Conservation (phyloP, 2,113 vertebrate species). For the Ifrita kowaldi region DNA sequence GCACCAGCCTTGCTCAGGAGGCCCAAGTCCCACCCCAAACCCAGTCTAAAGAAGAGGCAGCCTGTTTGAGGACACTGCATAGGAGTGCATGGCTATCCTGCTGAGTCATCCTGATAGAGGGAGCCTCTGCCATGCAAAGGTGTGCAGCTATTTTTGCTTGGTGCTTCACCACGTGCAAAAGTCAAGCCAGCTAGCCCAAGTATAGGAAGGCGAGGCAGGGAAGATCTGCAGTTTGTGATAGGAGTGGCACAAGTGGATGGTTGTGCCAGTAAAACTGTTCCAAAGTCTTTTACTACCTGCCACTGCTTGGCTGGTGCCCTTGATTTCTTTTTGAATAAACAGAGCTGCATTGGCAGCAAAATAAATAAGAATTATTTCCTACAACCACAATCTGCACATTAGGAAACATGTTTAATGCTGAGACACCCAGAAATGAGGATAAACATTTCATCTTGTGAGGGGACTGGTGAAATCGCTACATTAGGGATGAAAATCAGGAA, state of each 20-base stretch:
- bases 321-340: neutral
- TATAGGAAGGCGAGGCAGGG: neutral
- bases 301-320: neutral
- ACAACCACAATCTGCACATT: neutral
- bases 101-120: neutral
- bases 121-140: neutral
- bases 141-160: neutral
- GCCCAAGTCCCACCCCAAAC: constrained; percentile 7
- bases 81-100: neutral
- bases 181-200: neutral
- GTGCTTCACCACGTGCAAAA: neutral
- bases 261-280: neutral
- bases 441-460: neutral
- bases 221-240: neutral
- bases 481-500: neutral
- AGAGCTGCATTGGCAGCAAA: neutral
- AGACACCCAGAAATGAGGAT: neutral
- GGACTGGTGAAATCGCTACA: neutral
- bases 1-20: neutral
- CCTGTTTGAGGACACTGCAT: constrained; percentile 1
- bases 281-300: neutral
- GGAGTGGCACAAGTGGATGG: neutral
- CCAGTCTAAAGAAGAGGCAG: neutral
- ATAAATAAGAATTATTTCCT: neutral
- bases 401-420: neutral